Evolutionary conservation across 2,113 vertebrate genomes (phyloP), one percentile per base, ranked within the genome.

Genomic region (Neotoma lepida): DNA sequence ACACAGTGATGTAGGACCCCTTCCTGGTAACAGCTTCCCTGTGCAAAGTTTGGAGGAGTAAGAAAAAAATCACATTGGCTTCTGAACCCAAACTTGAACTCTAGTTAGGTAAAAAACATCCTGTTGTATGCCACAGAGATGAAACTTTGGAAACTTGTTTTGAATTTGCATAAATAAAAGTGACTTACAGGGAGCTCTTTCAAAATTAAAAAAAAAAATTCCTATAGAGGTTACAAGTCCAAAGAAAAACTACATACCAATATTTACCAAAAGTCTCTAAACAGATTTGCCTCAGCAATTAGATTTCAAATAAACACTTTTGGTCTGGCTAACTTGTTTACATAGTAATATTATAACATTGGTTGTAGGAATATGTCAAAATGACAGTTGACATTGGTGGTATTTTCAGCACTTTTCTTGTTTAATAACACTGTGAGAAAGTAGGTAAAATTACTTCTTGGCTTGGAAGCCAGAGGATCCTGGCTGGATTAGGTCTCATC

Each of bases 241-340:
- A 70, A 70, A 86, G 39, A 64, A 46, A 84, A 5, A 86, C 46
- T 90, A 0, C 51, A 58, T 85, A 28, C 46, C 30, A 44, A 7
- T 92, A 46, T 35, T 90, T 93, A 49, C 70, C 22, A 91, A 96
- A 92, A 80, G 44, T 41, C 17, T 64, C 8, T 61, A 85, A 1
- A n/a, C 3, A 33, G 15, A 9, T 30, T 85, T 86, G 9, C 49
- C 9, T 80, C 28, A 88, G 39, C 2, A 76, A 44, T 17, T 28
- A 44, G 20, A 66, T 22, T 66, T 86, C 58, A 92, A 22, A 39
- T 46, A 61, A 51, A 46, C 7, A n/a, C 51, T n/a, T 10, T 8
- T 76, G 49, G 28, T 73, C 74, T 35, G 78, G 61, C 39, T 84
- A 33, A 78, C 41, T 63, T 61, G 12, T 81, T 85, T 30, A 41